Conservation (phyloP, 2,113 vertebrate genomes). For the Ptyas mucosa region DNA sequence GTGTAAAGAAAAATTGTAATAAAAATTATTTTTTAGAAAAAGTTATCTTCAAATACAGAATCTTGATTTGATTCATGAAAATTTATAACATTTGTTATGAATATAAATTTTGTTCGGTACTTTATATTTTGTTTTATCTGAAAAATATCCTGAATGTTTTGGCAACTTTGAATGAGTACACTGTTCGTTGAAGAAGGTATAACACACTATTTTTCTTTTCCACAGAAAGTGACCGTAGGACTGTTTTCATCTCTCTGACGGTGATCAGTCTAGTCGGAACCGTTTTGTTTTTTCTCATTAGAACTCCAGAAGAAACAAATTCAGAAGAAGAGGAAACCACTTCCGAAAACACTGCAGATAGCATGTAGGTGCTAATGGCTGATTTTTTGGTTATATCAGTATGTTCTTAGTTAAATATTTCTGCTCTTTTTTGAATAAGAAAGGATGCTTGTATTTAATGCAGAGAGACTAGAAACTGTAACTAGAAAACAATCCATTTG, state of each 20-base stretch:
- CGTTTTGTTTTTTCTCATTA: conserved; percentile 95
- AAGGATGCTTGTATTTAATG: neutral
- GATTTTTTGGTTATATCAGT: fast-evolving
- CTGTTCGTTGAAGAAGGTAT: conserved; percentile 5
- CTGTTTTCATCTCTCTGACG: conserved; percentile 92
- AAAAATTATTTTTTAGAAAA: too few relatives aligned
- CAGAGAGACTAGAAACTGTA: neutral
- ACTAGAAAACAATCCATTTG: neutral
- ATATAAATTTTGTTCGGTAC: neutral
- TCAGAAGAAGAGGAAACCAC: conserved; percentile 64
- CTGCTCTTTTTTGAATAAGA: neutral
- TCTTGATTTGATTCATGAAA: neutral
- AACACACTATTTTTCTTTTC: conserved; percentile 33
- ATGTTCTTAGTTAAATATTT: neutral
- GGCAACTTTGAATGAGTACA: neutral
- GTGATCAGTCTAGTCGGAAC: conserved; percentile 94
- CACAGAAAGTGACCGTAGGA: conserved; percentile 88
- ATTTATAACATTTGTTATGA: neutral
- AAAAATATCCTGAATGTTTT: neutral
- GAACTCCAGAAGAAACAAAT: conserved; percentile 73
- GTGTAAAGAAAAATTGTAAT: too few relatives aligned
- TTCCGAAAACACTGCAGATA: conserved; percentile 61
- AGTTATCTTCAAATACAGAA: neutral
- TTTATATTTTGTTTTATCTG: neutral
- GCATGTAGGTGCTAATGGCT: conserved; percentile 60